Evolutionary conservation across 2,113 vertebrate genomes (phyloP).

Genomic region (Pseudopodoces humilis): DNA sequence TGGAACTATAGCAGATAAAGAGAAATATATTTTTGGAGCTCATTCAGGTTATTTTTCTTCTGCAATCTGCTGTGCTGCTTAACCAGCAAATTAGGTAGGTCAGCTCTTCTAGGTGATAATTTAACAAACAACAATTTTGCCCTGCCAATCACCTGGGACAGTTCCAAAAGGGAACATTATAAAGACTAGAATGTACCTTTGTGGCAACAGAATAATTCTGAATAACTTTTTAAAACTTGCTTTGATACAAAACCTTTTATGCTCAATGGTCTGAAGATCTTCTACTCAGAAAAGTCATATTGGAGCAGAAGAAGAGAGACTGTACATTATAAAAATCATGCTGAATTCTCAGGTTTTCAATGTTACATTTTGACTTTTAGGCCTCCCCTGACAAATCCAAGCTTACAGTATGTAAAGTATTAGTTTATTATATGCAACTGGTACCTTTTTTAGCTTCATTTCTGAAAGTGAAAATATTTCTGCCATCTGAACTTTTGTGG

Average conservation of each 20-base stretch:
- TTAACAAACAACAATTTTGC: neutral
- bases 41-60: neutral
- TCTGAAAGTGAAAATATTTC: neutral
- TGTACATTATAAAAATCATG: accelerated
- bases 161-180: neutral
- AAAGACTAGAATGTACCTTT: neutral
- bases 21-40: neutral
- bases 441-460: neutral
- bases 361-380: neutral
- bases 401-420: neutral
- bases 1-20: neutral
- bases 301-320: neutral
- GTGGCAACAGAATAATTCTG: neutral
- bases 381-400: neutral
- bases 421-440: neutral
- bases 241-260: neutral
- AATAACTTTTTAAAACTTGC: neutral
- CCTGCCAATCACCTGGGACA: neutral
- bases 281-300: neutral
- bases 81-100: neutral
- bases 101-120: neutral
- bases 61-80: neutral
- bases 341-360: neutral
- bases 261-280: neutral
- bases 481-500: neutral